These are phyloP conservation scores for Picus viridis DNA, from an alignment of 2,797 vertebrate species.

Conservation along the genomic window DNA sequence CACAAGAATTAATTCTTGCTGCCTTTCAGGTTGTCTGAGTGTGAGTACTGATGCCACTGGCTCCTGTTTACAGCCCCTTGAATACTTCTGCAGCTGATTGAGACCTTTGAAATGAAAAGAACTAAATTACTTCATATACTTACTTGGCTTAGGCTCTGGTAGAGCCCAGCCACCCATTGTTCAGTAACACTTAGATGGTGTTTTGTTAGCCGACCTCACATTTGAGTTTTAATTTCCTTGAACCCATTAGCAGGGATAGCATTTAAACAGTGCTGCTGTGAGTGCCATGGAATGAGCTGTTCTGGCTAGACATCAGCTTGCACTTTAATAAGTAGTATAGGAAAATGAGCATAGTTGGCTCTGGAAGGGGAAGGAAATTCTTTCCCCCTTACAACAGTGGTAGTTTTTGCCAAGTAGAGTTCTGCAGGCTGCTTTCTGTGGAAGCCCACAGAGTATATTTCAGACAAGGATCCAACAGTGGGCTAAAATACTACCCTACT, in stretches of 20 bases:
- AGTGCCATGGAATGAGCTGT: background rate
- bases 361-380: background rate
- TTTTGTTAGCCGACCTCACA: background rate
- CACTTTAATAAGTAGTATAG: background rate
- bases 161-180: background rate
- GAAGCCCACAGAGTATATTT: conserved; percentile 10
- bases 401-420: conserved; percentile 36
- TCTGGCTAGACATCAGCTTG: background rate
- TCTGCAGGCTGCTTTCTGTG: background rate
- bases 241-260: background rate
- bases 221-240: background rate
- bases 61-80: background rate
- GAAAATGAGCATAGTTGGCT: conserved; percentile 15
- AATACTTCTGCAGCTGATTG: background rate
- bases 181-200: background rate
- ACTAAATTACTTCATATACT: background rate
- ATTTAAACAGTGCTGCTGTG: background rate
- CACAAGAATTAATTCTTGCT: background rate
- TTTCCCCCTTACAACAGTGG: conserved; percentile 37
- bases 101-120: background rate
- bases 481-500: background rate
- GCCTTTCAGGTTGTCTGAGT: background rate
- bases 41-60: background rate
- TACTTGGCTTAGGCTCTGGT: background rate
- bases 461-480: conserved; percentile 19